Percentiles rank a stretch among this genome's conserved stretches.
phyloP scores from a whole-genome alignment of 2,888 invertebrate genomes.

The Conomelus anceps region DNA sequence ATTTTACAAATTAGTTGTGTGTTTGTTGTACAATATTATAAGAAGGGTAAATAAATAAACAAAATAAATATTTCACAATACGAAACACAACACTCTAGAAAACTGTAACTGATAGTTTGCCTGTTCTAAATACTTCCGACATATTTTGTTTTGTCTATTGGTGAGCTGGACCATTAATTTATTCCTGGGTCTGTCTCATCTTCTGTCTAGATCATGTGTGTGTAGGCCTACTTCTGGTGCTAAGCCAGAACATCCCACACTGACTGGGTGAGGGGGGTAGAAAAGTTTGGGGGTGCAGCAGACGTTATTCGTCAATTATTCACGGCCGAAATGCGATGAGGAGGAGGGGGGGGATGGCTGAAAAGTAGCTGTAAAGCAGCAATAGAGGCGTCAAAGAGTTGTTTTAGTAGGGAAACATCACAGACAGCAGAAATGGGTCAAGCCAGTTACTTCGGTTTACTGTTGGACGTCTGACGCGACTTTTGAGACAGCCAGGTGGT shows the following conservation, averaged over 20 bases:
- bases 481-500: neutral
- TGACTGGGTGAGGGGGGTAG: neutral
- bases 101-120: neutral
- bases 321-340: neutral
- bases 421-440: neutral
- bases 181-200: neutral
- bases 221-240: neutral
- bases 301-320: neutral
- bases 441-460: neutral
- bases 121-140: neutral
- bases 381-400: neutral
- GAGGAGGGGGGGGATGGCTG: neutral
- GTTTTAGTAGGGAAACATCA: neutral
- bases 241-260: neutral
- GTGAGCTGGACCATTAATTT: neutral
- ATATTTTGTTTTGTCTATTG: neutral
- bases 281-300: neutral
- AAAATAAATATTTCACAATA: neutral
- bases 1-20: no score
- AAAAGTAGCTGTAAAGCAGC: neutral
- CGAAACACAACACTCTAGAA: neutral
- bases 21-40: no score
- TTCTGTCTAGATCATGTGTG: neutral
- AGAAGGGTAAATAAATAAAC: no score
- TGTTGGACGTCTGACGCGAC: neutral